phyloP scores from a whole-genome alignment of 53 echinoderm and acorn worm genomes.

The Luidia sarsii region DNA sequence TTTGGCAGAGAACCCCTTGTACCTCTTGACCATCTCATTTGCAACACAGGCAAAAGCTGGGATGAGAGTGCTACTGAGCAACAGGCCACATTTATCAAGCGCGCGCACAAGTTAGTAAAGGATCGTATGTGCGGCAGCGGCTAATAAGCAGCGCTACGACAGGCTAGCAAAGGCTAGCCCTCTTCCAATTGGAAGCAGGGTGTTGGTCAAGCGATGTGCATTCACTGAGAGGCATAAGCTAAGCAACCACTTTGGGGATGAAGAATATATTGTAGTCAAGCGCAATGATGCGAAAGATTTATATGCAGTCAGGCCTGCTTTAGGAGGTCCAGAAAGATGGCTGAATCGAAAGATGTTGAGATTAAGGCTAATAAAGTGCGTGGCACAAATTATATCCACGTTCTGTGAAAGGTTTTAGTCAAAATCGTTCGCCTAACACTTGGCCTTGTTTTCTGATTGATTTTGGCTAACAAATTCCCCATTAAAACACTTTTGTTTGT shows the following conservation, averaged over 20 bases:
- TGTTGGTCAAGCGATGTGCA: slow-evolving; percentile 9
- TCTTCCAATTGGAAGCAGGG: slow-evolving; percentile 25
- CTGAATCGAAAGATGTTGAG: slow-evolving; percentile 17
- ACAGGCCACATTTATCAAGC: slow-evolving; percentile 12
- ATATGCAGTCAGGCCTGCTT: slow-evolving; percentile 22
- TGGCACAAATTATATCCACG: too few relatives aligned
- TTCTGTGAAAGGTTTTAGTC: too few relatives aligned
- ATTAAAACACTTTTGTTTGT: too few relatives aligned
- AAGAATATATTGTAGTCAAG: slow-evolving; percentile 1
- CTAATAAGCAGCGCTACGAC: background rate
- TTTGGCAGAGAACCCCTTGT: slow-evolving; percentile 16
- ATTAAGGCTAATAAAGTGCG: too few relatives aligned
- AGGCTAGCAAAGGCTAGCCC: slow-evolving; percentile 6
- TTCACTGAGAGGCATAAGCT: slow-evolving; percentile 29
- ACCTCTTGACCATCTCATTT: slow-evolving; percentile 10
- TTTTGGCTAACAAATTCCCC: too few relatives aligned
- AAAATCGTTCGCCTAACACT: too few relatives aligned
- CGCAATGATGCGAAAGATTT: slow-evolving; percentile 17
- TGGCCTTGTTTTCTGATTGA: too few relatives aligned
- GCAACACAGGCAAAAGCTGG: slow-evolving; percentile 11
- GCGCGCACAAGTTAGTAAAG: slow-evolving; percentile 28
- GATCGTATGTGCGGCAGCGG: slow-evolving; percentile 12
- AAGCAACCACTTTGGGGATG: slow-evolving; percentile 2
- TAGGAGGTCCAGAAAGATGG: slow-evolving; percentile 41
- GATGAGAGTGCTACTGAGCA: background rate